Evolutionary conservation across 2,113 vertebrate genomes (phyloP), one percentile per base, ranked within the genome.

Genomic region (Hymenochirus boettgeri): DNA sequence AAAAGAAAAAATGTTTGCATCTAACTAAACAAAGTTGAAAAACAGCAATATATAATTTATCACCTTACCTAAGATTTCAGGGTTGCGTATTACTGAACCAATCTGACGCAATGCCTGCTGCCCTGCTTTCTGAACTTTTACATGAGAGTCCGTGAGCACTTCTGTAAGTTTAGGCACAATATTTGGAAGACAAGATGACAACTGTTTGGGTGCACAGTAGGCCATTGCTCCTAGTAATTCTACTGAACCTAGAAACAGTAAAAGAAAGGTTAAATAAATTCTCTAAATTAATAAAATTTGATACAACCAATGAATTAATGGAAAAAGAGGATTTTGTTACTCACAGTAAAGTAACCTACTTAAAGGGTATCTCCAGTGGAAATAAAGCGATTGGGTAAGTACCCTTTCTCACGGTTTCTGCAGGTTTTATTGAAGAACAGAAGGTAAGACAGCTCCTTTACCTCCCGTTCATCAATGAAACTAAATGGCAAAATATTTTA

Each of bases 121-220:
- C 4, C 96, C 96, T 0, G 96, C 96, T 57, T 98, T 97, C 84
- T 99, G 96, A 73, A 99, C 96, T 82, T 98, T 98, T 55, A 98
- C 94, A 0, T 99, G 96, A 10, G 96, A 99, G 78, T 99, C 96
- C 0, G 96, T 99, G 69, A 99, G 88, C 76, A 99, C 96, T 74
- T 98, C 95, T 0, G 96, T 98, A 60, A 99, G 90, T 72, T 99
- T 99, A 51, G 96, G 96, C 73, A 99, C 96, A 0, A 99, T 99
- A 80, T 89, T 99, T 71, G 96, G 96, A 51, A 99, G 84, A 67
- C 96, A 99, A 62, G 96, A 98, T 0, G 96, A 99, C 57, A 99
- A 78, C 75, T 99, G 96, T 74, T 99, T 99, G 37, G 96, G 96
- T 17, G 96, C 96, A 63, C 96, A 99, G 80, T 86, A 98, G 0